Base-by-base conservation (phyloP, 2,113 vertebrate species). In the Raja brachyura region DNA sequence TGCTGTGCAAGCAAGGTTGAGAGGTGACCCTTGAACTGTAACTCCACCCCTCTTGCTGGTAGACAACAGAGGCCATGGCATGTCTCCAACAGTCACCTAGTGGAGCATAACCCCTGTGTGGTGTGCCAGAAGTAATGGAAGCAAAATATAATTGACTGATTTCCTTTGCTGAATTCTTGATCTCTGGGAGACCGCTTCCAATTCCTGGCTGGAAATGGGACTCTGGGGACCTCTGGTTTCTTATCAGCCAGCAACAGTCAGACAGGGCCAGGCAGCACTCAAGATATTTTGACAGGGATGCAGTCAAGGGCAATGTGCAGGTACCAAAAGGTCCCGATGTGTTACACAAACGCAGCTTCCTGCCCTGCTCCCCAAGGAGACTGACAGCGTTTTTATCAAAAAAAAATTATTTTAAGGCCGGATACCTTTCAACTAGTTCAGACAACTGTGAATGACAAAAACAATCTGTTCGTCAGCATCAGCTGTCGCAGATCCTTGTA, bases 231-330 rank as follows among this genome's bases (percentile, higher is more conserved):
- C 83, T 94, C 94, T 93, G 94, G 94, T 95, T 95, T 95, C 96
- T 97, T 97, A 97, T 97, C 97, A 95, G 95, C 94, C 95, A 93
- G 5, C 66, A 95, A 93, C 97, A 97, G 97, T 94, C 95, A 94
- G 93, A 93, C 95, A 94, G 96, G 96, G 96, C 95, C 97, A 96
- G 95, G 93, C 93, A 93, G 94, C 96, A 96, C 33, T 95, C 94
- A 95, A 95, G 94, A 96, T 95, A 95, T 95, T 95, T 95, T 94
- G 95, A 85, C 94, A 93, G 93, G 22, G 39, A 93, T 83, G 70
- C 94, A 95, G 96, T 95, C 96, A 96, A 96, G 96, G 96, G 95
- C 96, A 96, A 73, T 90, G 95, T 94, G 94, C 96, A 97, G 95
- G 96, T 96, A 96, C 95, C 95, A 96, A 96, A 96, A 97, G 96